Percentiles rank a stretch among this genome's conserved stretches.
Evolutionary conservation across 2,113 vertebrate species (phyloP).

Genomic region (Hirundichthys speculiger): DNA sequence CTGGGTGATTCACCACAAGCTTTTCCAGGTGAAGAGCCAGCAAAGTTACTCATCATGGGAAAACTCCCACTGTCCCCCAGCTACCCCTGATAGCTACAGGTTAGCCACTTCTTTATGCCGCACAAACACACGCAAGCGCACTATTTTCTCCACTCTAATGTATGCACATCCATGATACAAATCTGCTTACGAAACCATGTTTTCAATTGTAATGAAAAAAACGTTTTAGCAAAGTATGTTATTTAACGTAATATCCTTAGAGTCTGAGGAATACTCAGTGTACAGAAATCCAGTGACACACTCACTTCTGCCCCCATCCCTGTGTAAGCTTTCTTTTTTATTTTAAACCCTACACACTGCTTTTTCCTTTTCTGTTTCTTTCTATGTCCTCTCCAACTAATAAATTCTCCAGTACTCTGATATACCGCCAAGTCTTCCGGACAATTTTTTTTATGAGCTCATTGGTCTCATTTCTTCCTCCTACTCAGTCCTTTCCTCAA

Average conservation of each 20-base stretch:
- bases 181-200: too few relatives aligned
- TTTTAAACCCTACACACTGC: conserved; percentile 59
- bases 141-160: conserved; percentile 34
- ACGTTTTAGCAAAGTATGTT: conserved; percentile 1
- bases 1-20: conserved; percentile 63
- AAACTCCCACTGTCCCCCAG: conserved; percentile 50
- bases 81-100: conserved; percentile 46
- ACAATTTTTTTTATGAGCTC: conserved; percentile 76
- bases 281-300: background rate
- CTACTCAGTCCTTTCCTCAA: conserved; percentile 10
- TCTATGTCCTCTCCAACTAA: conserved; percentile 54
- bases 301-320: conserved; percentile 15
- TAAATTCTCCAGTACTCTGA: conserved; percentile 70
- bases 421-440: conserved; percentile 72
- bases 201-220: conserved; percentile 33
- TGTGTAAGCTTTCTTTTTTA: conserved; percentile 24
- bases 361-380: conserved; percentile 37
- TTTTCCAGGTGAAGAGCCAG: conserved; percentile 78
- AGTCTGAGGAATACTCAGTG: too few relatives aligned
- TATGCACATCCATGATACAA: conserved; percentile 18
- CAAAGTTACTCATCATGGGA: conserved; percentile 72
- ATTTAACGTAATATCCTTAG: too few relatives aligned
- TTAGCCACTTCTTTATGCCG: conserved; percentile 39
- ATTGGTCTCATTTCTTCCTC: conserved; percentile 53
- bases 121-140: conserved; percentile 19